Evolutionary conservation across 2,888 invertebrate species (phyloP).

Genomic region (Acrobasis repandana): DNA sequence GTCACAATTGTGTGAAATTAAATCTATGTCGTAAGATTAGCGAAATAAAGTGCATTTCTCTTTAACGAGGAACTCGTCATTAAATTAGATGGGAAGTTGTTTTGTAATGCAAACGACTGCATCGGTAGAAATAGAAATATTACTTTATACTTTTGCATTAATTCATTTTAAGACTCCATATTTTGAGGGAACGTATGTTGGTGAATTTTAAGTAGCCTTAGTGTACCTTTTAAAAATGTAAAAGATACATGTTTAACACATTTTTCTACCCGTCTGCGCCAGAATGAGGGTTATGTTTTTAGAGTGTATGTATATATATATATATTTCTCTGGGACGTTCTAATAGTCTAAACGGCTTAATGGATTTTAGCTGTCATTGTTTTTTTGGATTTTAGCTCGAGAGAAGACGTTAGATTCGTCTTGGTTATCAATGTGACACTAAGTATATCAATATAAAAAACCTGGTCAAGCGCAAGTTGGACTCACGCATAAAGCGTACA

Average conservation of each 20-base stretch:
- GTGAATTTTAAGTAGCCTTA: constrained; percentile 3
- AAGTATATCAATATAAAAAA: too few species aligned
- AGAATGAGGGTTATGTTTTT: too few species aligned
- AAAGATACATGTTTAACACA: too few species aligned
- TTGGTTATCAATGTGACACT: too few species aligned
- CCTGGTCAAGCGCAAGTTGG: too few species aligned
- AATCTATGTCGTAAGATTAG: background rate
- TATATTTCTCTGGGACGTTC: too few species aligned
- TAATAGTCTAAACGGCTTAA: too few species aligned
- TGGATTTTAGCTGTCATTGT: too few species aligned
- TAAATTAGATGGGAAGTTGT: constrained; percentile 27
- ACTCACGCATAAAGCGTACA: too few species aligned
- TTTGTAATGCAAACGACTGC: constrained; percentile 29
- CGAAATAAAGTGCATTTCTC: constrained; percentile 16
- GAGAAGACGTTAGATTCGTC: too few species aligned
- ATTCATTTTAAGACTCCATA: background rate
- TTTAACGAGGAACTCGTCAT: background rate
- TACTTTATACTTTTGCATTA: background rate
- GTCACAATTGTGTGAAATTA: background rate
- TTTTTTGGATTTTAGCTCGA: too few species aligned
- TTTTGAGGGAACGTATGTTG: background rate
- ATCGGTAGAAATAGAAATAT: constrained; percentile 9
- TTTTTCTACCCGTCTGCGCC: background rate
- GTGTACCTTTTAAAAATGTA: background rate
- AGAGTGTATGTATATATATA: too few species aligned